Base-by-base conservation (phyloP, 2,888 invertebrate species). In the Phasia obesa region DNA sequence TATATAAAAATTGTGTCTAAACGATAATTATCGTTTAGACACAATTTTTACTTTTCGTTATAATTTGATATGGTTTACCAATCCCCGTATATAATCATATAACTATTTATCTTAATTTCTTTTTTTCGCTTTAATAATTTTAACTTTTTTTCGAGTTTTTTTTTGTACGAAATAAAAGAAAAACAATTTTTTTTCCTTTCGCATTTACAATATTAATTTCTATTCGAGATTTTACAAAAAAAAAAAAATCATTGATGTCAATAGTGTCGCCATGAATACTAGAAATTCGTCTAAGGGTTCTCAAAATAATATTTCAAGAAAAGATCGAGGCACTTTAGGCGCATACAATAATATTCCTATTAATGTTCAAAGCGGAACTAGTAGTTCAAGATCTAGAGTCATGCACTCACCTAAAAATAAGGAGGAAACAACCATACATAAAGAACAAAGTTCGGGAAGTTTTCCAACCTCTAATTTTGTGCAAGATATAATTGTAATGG, bases 181-280 rank as follows among this genome's bases (percentile, higher is more conserved):
- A 31, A 31, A 7, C 5, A 31, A 31, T 5, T 31, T 31, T 5
- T 31, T 31, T 31, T 31, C 5, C 31, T 31, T 31, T 31, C 6
- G 6, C 31, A 31, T 9, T 31, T 9, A 31, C 31, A 31, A 31
- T 31, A 31, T 31, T 5, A 31, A 31, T 31, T 9, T 7, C 9
- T 31, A 31, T 31, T 31, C 31, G 31, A 31, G 31, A 7, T 31
- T 9, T 31, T 7, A 9, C 5, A 31, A 31, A 31, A 31, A 31
- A 31, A 9, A 31, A 31, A 31, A 31, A 31, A 31, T 31, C 9
- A 4, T 31, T 31, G 5, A 9, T 31, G 31, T 9, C 31, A 31
- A 31, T 31, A 31, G 25, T 53, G 5, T 13, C 59, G 35, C 21
- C 9, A 59, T 59, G 59, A 59, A 59, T 21, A 59, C 21, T 21